Evolutionary conservation across 2,888 invertebrate genomes (phyloP), one percentile per base, ranked within the genome.

Genomic region (Erebia aethiops): DNA sequence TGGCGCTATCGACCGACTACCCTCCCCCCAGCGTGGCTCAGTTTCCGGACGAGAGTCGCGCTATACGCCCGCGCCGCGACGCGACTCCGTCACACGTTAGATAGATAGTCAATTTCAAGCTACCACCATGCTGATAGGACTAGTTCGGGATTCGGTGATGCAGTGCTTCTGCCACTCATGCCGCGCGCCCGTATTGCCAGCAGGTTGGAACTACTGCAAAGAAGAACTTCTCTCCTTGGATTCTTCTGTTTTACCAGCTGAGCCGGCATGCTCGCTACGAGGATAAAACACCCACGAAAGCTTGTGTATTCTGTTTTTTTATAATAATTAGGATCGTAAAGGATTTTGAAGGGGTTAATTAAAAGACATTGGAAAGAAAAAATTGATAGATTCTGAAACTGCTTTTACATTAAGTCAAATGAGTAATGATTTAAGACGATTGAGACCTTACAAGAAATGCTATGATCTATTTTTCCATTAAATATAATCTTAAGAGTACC

Each of bases 81-180:
- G 90, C 85, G 91, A 88, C 89, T 90, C 88, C 82, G 84, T 90
- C 87, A 86, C 84, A 85, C 89, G 84, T 88, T 91, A 92, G 91
- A 91, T 90, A 92, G 92, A 90, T 90, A 92, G 92, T 88, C 85
- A 86, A 91, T 88, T 89, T 81, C 80, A 83, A 89, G 81, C 81
- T 86, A 84, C 86, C 90, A 91, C 83, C 89, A 98, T 98, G 98
- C 94, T 98, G 95, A 97, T 98, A 95, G 97, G 96, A 90, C 95
- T 98, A 86, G 97, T 98, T 89, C 96, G 97, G 92, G 97, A 98
- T 92, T 98, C 97, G 89, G 97, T 98, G 90, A 95, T 97, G 96
- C 97, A 97, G 95, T 98, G 98, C 95, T 97, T 98, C 95, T 98
- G 98, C 94, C 97, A 97, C 94, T 96, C 97, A 92, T 98, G 97